phyloP scores from a whole-genome alignment of 2,797 vertebrate species.

The Carcharodon carcharias region DNA sequence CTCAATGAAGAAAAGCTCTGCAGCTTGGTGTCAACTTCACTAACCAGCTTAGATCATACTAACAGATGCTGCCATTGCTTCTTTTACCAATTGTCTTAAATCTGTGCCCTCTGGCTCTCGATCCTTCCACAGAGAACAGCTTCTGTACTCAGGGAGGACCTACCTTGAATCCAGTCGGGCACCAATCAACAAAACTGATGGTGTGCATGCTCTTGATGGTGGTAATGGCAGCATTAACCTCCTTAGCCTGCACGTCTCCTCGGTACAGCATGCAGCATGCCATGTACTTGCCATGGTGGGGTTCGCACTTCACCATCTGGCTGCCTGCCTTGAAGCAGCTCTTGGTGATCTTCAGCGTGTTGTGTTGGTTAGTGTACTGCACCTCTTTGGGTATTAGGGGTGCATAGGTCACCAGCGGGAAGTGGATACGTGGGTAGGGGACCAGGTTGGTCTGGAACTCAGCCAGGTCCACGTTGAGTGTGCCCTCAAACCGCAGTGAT shows the following conservation, averaged over 20 bases:
- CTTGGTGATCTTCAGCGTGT: background rate
- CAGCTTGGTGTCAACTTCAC: no score
- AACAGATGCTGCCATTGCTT: no score
- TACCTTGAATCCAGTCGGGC: background rate
- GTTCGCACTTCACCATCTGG: background rate
- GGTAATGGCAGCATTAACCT: background rate
- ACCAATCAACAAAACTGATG: background rate
- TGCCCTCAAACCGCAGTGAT: background rate
- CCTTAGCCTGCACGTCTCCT: background rate
- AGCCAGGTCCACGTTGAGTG: background rate
- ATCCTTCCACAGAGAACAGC: background rate
- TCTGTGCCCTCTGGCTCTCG: no score
- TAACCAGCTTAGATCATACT: no score
- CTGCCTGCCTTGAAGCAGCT: background rate
- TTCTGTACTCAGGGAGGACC: background rate
- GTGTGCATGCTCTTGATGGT: background rate
- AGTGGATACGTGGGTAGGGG: background rate
- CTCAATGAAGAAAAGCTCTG: no score
- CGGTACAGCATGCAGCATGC: background rate
- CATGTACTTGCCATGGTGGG: background rate
- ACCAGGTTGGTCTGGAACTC: constrained; percentile 10
- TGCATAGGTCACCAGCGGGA: background rate
- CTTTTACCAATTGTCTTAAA: no score
- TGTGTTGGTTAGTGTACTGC: no score
- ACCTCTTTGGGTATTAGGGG: background rate